Conservation (phyloP, 2,888 invertebrate genomes). For the Palloptera scutellata region DNA sequence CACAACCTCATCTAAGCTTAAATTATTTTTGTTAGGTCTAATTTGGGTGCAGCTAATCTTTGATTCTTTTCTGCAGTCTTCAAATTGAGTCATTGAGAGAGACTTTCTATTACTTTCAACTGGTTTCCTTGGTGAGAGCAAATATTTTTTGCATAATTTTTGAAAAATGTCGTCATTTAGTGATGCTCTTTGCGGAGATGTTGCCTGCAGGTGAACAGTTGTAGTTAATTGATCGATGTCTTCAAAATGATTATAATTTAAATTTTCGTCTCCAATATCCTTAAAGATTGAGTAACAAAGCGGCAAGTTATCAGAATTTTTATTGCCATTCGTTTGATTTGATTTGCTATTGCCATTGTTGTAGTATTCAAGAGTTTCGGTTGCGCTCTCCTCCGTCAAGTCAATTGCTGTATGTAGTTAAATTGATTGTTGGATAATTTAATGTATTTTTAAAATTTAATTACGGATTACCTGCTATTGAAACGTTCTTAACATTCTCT, state of each 20-base stretch:
- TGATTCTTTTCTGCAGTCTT: background rate
- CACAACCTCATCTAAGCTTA: background rate
- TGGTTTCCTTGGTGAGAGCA: background rate
- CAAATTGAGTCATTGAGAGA: conserved; percentile 20
- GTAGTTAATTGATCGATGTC: background rate
- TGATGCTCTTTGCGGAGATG: background rate
- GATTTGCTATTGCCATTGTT: too few relatives aligned
- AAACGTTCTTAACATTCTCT: conserved; percentile 14
- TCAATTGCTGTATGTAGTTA: too few relatives aligned
- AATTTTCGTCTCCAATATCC: too few relatives aligned
- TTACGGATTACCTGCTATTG: background rate
- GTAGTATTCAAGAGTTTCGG: too few relatives aligned
- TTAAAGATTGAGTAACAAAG: too few relatives aligned
- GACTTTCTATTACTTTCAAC: conserved; percentile 9
- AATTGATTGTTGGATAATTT: too few relatives aligned
- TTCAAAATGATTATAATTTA: too few relatives aligned
- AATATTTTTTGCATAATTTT: conserved; percentile 35
- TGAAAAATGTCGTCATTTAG: conserved; percentile 28
- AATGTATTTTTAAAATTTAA: too few relatives aligned
- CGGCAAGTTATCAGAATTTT: too few relatives aligned
- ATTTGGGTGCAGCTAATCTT: background rate
- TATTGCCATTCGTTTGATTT: too few relatives aligned
- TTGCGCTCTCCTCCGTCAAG: too few relatives aligned
- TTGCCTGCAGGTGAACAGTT: background rate
- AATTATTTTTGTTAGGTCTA: background rate